These are phyloP conservation scores for Ceraclea dissimilis DNA, from an alignment of 2,888 invertebrate species.

Conservation along the genomic window DNA sequence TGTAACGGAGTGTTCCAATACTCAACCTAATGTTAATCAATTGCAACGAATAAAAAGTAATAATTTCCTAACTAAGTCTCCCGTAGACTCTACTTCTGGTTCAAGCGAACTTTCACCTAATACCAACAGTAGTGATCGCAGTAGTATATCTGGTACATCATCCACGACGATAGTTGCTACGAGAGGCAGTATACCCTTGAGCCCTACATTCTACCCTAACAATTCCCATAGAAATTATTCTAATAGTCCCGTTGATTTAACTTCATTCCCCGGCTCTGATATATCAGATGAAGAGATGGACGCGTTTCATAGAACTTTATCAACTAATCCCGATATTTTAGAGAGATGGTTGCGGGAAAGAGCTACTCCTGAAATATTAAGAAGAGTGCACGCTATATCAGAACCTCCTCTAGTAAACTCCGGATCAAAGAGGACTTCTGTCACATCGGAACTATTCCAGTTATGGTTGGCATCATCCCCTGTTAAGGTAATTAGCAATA, in stretches of 20 bases:
- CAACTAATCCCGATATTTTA: conserved; percentile 55
- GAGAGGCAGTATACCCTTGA: conserved; percentile 11
- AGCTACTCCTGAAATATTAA: conserved; percentile 59
- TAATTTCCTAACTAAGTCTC: conserved; percentile 12
- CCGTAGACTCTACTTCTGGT: conserved; percentile 5
- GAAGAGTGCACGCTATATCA: conserved; percentile 51
- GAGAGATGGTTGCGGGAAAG: conserved; percentile 73
- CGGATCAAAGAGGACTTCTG: conserved; percentile 60
- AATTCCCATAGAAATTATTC: conserved; percentile 16
- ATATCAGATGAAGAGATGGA: conserved; percentile 41
- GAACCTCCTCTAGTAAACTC: conserved; percentile 41
- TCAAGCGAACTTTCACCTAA: neutral
- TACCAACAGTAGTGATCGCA: conserved; percentile 40
- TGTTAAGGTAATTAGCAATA: conserved; percentile 54
- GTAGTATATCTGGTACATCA: conserved; percentile 39
- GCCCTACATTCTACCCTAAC: conserved; percentile 14
- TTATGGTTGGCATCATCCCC: conserved; percentile 77
- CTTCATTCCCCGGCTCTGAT: conserved; percentile 11
- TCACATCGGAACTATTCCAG: conserved; percentile 79
- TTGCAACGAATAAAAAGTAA: conserved; percentile 8
- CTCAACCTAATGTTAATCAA: conserved; percentile 9
- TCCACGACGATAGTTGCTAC: conserved; percentile 29
- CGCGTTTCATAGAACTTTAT: conserved; percentile 39
- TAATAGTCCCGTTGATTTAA: conserved; percentile 18
- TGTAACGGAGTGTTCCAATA: conserved; percentile 21